A percentile compares a stretch with the other conserved stretches of the same genome.
These are phyloP conservation scores for Luehdorfia chinensis DNA, from an alignment of 1,140 invertebrate species.

Conservation along the genomic window DNA sequence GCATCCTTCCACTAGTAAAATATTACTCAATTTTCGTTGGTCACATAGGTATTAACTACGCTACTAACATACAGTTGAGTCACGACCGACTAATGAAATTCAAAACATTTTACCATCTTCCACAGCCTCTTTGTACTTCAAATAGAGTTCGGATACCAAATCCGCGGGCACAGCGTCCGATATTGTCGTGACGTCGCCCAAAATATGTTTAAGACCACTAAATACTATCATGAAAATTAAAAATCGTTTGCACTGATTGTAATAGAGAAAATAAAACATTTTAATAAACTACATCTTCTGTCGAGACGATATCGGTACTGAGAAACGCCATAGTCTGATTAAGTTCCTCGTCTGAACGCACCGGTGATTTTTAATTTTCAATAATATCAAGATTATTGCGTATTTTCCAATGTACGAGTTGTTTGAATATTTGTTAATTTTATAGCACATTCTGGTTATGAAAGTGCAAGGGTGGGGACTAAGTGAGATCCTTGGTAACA, in stretches of 20 bases:
- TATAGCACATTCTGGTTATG: too few relatives aligned
- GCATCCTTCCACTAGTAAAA: too few relatives aligned
- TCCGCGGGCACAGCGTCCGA: constrained; percentile 17
- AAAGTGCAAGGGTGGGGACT: too few relatives aligned
- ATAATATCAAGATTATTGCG: constrained; percentile 14
- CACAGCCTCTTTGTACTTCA: constrained; percentile 38
- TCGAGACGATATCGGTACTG: neutral
- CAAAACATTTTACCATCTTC: constrained; percentile 28
- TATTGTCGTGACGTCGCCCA: neutral
- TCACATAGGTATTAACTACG: too few relatives aligned
- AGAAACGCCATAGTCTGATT: neutral
- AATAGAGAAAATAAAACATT: constrained; percentile 21
- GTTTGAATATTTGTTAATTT: too few relatives aligned
- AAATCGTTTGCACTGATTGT: constrained; percentile 10
- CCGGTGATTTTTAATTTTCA: constrained; percentile 36
- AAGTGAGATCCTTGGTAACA: too few relatives aligned
- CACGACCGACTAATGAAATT: too few relatives aligned
- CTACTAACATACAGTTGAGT: too few relatives aligned
- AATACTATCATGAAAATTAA: constrained; percentile 13
- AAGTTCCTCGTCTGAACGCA: constrained; percentile 29
- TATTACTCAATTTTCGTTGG: too few relatives aligned
- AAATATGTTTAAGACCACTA: constrained; percentile 11
- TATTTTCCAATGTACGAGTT: neutral
- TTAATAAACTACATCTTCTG: constrained; percentile 17
- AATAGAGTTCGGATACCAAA: constrained; percentile 32